phyloP scores from a whole-genome alignment of 2,888 invertebrate genomes.

The Achlya flavicornis region DNA sequence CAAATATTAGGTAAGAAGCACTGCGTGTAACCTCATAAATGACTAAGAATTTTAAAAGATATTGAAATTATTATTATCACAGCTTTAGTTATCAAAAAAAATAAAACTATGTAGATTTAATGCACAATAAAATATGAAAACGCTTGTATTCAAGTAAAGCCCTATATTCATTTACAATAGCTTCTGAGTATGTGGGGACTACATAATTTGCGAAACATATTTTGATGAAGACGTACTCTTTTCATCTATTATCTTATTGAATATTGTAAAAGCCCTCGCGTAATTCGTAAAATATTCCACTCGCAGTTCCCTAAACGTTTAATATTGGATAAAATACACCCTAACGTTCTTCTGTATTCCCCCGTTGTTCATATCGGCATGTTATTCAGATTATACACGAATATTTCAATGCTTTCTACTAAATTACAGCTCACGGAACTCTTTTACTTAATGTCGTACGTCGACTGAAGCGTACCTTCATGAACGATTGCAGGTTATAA shows the following conservation, averaged over 20 bases:
- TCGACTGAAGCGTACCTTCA: conserved; percentile 50
- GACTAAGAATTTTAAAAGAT: no score
- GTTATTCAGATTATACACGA: conserved; percentile 84
- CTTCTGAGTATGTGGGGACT: neutral
- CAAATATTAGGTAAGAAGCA: neutral
- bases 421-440: conserved; percentile 81
- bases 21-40: no score
- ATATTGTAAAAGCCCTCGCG: conserved; percentile 72
- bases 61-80: neutral
- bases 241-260: conserved; percentile 71
- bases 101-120: no score
- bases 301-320: conserved; percentile 77
- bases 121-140: neutral
- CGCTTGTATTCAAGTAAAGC: neutral
- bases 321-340: conserved; percentile 83
- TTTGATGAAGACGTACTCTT: conserved; percentile 49
- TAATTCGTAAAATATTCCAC: conserved; percentile 79
- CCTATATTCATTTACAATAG: neutral
- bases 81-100: neutral
- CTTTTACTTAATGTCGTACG: conserved; percentile 75
- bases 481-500: conserved; percentile 31
- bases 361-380: conserved; percentile 84
- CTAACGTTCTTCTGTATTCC: conserved; percentile 74
- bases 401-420: conserved; percentile 84
- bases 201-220: conserved; percentile 28